phyloP scores from a whole-genome alignment of 2,113 vertebrate species.

The Trematomus loennbergii region DNA sequence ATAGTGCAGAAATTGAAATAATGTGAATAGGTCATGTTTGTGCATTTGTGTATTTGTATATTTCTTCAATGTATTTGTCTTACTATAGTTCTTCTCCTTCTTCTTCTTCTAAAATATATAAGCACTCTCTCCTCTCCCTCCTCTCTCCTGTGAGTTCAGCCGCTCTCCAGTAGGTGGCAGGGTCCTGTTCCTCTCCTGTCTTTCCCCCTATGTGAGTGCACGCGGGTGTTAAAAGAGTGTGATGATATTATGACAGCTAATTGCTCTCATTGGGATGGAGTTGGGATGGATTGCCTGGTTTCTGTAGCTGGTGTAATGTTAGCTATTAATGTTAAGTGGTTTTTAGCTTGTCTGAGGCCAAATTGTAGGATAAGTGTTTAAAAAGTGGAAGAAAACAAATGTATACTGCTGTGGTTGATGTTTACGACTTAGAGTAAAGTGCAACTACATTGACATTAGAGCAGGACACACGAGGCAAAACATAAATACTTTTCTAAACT shows the following conservation, averaged over 20 bases:
- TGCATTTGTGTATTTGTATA: too few relatives aligned
- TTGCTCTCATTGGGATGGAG: constrained; percentile 76
- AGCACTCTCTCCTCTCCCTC: neutral
- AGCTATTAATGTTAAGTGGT: constrained; percentile 68
- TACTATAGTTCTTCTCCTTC: too few relatives aligned
- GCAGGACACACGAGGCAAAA: constrained; percentile 17
- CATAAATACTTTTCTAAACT: constrained; percentile 29
- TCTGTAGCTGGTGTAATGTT: constrained; percentile 63
- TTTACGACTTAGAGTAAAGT: constrained; percentile 7
- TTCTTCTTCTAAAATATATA: neutral
- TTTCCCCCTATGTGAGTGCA: constrained; percentile 52
- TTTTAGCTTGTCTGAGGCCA: constrained; percentile 60
- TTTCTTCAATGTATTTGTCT: too few relatives aligned
- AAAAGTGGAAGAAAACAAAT: constrained; percentile 41
- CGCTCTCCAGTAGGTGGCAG: constrained; percentile 86
- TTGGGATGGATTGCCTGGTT: constrained; percentile 68
- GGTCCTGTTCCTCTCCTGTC: constrained; percentile 61
- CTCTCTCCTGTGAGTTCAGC: constrained; percentile 56
- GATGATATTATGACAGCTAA: constrained; percentile 81
- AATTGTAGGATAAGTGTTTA: constrained; percentile 55
- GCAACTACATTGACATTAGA: neutral
- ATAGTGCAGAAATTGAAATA: too few relatives aligned
- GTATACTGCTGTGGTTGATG: constrained; percentile 23
- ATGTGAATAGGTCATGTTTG: too few relatives aligned
- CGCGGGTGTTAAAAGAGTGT: constrained; percentile 69